Evolutionary conservation across 2,888 invertebrate species (phyloP).

Genomic region (Xestoiulus laeticollis): DNA sequence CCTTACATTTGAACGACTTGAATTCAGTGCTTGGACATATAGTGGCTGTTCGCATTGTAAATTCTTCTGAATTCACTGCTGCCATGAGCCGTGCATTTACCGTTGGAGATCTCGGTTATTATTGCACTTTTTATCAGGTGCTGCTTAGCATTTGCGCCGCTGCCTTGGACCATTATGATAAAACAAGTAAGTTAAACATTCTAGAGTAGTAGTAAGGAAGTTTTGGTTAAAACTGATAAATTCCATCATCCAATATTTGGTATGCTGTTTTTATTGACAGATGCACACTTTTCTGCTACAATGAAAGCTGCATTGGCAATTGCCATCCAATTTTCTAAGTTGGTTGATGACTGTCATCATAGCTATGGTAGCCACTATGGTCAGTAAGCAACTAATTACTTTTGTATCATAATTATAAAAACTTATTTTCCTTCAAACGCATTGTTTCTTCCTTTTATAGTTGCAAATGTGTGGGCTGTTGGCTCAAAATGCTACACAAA

Average conservation of each 20-base stretch:
- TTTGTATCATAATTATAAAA: not conserved
- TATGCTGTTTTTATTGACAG: not conserved
- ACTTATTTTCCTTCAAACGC: not conserved
- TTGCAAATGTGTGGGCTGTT: not conserved
- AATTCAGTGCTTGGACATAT: not conserved
- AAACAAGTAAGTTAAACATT: not conserved
- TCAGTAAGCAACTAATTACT: not conserved
- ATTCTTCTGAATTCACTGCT: not conserved
- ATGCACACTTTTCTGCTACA: not conserved
- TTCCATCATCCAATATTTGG: no score
- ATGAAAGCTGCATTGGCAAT: not conserved
- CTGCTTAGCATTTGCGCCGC: not conserved
- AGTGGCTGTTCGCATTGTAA: not conserved
- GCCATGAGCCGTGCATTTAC: not conserved
- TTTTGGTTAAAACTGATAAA: no score
- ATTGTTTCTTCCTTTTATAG: not conserved
- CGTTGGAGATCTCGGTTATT: not conserved
- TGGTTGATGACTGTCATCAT: not conserved
- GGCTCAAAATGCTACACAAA: not conserved
- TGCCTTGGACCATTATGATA: not conserved
- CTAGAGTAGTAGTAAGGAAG: no score
- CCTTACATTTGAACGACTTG: not conserved
- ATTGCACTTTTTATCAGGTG: not conserved
- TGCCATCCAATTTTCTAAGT: not conserved
- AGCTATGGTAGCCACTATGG: constrained; percentile 22